Conservation (phyloP, 2,113 vertebrate genomes). For the Lutjanus erythropterus region DNA sequence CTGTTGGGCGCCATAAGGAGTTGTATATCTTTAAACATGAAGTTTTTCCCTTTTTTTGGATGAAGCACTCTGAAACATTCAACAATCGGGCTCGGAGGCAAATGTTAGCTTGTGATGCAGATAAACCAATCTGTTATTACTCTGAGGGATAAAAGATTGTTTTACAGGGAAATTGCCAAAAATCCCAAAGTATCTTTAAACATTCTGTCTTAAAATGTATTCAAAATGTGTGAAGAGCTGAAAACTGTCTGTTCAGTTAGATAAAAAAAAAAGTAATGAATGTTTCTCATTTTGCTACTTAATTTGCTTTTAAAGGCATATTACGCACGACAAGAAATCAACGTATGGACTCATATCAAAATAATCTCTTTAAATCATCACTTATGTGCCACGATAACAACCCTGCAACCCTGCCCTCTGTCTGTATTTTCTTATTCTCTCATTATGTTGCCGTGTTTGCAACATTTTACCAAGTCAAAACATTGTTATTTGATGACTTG, state of each 20-base stretch:
- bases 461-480: no score
- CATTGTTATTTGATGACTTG: no score
- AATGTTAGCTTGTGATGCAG: slow-evolving; percentile 48
- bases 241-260: neutral
- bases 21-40: slow-evolving; percentile 36
- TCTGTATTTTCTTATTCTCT: no score
- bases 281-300: neutral
- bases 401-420: no score
- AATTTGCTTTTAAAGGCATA: neutral
- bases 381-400: no score
- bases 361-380: no score
- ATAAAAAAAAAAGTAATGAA: neutral
- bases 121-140: slow-evolving; percentile 38
- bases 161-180: slow-evolving; percentile 29
- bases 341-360: no score
- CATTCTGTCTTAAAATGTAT: neutral
- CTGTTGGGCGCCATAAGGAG: slow-evolving; percentile 17
- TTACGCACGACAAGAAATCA: no score
- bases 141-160: slow-evolving; percentile 36
- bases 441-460: no score
- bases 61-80: slow-evolving; percentile 45
- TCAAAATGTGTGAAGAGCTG: neutral
- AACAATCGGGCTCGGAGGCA: slow-evolving; percentile 45
- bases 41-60: slow-evolving; percentile 25
- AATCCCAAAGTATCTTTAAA: slow-evolving; percentile 23